Percentiles rank a stretch among this genome's conserved stretches.
These are phyloP conservation scores for Metopolophium dirhodum DNA, from an alignment of 1,140 invertebrate species.

Conservation along the genomic window DNA sequence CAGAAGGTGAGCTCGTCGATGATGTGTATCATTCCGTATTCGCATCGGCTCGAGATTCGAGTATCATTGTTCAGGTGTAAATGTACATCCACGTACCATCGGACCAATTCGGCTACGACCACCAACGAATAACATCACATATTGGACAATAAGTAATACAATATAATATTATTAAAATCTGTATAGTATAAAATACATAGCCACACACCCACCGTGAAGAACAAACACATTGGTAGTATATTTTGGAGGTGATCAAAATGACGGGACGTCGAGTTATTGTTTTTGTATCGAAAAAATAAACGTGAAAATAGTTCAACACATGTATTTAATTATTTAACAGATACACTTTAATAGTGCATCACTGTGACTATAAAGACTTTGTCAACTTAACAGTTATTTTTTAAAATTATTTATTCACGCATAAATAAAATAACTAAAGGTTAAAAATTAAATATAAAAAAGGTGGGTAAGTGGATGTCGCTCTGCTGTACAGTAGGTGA, in stretches of 20 bases:
- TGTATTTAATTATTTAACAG: too few relatives aligned
- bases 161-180: background rate
- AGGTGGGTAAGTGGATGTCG: too few relatives aligned
- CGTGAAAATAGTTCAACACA: too few relatives aligned
- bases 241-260: background rate
- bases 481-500: too few relatives aligned
- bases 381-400: background rate
- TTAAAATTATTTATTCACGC: too few relatives aligned
- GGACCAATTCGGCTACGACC: background rate
- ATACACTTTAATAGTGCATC: too few relatives aligned
- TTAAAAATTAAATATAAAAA: too few relatives aligned
- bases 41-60: background rate
- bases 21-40: constrained; percentile 19
- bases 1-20: constrained; percentile 6
- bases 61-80: background rate
- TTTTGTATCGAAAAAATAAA: too few relatives aligned
- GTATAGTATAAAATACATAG: background rate
- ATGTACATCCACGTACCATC: background rate
- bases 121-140: background rate
- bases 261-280: background rate
- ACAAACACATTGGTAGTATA: background rate
- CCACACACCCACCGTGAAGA: background rate
- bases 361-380: background rate
- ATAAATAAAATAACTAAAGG: too few relatives aligned
- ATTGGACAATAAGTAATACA: background rate